Base-by-base conservation (phyloP, 2,888 invertebrate genomes). In the Myopa tessellatipennis region DNA sequence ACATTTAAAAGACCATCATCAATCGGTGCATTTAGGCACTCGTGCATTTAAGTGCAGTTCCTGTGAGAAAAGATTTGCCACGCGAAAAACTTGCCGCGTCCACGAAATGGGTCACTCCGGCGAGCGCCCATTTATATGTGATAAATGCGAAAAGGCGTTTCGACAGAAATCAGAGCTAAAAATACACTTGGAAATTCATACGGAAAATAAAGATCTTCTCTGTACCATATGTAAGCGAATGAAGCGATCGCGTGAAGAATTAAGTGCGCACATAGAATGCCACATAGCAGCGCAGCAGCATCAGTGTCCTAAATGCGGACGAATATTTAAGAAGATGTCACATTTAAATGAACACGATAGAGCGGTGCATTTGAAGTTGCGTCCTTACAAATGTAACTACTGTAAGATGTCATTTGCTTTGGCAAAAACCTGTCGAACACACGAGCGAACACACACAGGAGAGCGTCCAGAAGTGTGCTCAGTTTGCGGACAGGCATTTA, bases 191-290 rank as follows among this genome's bases (percentile, higher is more conserved):
- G 80, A 81, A 72, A 75, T 71, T 50, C 81, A 81, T 76, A 78
- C 79, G 12, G 76, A 78, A 45, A 71, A n/a, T 26, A 69, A 75
- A 12, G 79, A 79, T 7, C 74, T 81, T 14, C 36, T 81, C 26
- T 81, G 81, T 69, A 77, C 77, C 12, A 79, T 81, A 70, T 81
- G 81, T 34, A 78, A 80, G 72, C 79, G 81, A 70, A 65, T 73
- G 7, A 79, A 79, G 72, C 52, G 55, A n/a, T 63, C 78, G 18
- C n/a, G 38, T 18, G 65, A 70, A 45, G 78, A 78, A 55, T 60
- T 81, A 18, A 68, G 76, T 52, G 71, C 77, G 26, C 81, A 81
- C 45, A 52, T 81, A 36, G 65, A 74, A 71, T 40, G 14, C 4
- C 81, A 81, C 63, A 45, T 72, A 63, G 80, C 77, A 38, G 77